Base-by-base conservation (phyloP, 2,113 vertebrate genomes). In the Oreochromis tanganicae region DNA sequence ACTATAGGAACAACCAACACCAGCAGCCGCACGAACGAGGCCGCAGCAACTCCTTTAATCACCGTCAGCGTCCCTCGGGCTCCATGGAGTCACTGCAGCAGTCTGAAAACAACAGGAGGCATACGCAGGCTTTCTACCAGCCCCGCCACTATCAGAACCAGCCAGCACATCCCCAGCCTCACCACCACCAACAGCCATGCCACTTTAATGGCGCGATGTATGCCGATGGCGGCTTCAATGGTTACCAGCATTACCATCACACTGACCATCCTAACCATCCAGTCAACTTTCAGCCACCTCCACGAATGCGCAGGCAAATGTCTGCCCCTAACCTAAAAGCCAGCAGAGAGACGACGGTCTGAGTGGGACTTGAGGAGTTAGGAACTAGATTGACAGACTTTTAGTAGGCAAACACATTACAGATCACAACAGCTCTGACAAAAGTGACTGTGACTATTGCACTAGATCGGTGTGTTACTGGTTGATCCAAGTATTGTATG, bases 241-340 rank as follows among this genome's bases (percentile, higher is more conserved):
- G 46, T 89, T 87, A 88, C 82, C 94, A 93, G 88, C 97, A 95
- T 81, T 95, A 95, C 5, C 95, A 94, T 21, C 97, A 95, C 68
- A 82, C 91, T 59, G 97, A 97, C 27, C 96, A 96, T 19, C 92
- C 92, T 4, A 94, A 81, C 93, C 97, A 96, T 88, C 96, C 94
- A 32, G 85, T 88, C 94, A 97, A 94, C 90, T 98, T 97, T 87
- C 97, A 96, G 88, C 97, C 98, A 1, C 99, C 98, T 17, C 98
- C 98, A 0, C 95, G 98, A 84, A 99, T 99, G 97, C 97, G 98
- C 93, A 97, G 99, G 80, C 99, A 99, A 78, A 94, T 98, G 95
- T 99, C 99, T 1, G 98, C 97, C 2, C 99, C 99, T 5, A 99
- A 99, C 95, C 97, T 99, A 90, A 99, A 99, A 95, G 90, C 97